These are phyloP conservation scores for Pachycephus smyrnensis DNA, from an alignment of 2,888 invertebrate species.

Conservation along the genomic window DNA sequence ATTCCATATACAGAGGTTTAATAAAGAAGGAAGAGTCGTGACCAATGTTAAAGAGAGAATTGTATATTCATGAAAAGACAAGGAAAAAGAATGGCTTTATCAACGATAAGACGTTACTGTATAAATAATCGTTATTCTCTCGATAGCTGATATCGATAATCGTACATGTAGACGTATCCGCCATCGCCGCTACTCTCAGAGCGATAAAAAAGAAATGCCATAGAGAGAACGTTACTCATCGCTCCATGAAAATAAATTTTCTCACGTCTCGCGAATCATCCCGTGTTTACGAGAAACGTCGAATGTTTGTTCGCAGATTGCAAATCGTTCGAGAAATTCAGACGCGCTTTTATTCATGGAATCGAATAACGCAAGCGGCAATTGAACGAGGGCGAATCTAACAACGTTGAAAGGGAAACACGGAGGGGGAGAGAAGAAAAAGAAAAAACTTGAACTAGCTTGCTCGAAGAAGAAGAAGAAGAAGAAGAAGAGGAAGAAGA, in stretches of 20 bases:
- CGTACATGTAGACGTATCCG: background rate
- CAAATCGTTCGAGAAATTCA: background rate
- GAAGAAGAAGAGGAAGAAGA: background rate
- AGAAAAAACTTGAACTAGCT: background rate
- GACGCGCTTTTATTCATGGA: background rate
- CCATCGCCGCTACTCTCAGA: background rate
- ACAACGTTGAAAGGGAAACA: background rate
- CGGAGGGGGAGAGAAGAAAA: background rate
- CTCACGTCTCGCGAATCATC: background rate
- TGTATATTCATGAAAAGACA: background rate
- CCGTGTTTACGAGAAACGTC: background rate
- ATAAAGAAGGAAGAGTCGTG: too few relatives aligned
- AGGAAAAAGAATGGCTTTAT: background rate
- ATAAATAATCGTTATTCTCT: background rate
- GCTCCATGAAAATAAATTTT: background rate
- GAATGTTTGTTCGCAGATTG: background rate
- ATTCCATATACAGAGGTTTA: too few relatives aligned
- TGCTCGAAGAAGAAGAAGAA: background rate
- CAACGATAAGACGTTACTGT: background rate
- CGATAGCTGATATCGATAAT: background rate
- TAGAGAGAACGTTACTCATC: background rate
- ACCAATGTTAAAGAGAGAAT: too few relatives aligned
- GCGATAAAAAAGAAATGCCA: background rate
- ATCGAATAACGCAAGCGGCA: background rate
- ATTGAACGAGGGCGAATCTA: background rate